Percentiles rank a stretch among this genome's conserved stretches.
These are phyloP conservation scores for Amblyjoppa proteus DNA, from an alignment of 2,888 invertebrate genomes.

Conservation along the genomic window DNA sequence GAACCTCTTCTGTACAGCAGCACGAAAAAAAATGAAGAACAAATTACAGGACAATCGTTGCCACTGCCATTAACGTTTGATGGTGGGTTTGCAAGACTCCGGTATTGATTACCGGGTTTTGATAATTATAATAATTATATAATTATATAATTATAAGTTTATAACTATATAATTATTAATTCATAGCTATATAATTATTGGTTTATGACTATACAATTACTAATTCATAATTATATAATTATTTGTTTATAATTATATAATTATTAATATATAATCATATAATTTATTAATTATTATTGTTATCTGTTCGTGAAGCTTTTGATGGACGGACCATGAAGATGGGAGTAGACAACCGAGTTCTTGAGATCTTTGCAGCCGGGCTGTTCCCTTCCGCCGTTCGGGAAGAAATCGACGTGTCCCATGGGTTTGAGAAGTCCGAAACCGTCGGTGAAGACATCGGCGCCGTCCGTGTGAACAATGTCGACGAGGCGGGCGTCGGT, in stretches of 20 bases:
- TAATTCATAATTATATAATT: not conserved
- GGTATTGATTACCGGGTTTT: not conserved
- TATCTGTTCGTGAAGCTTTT: not conserved
- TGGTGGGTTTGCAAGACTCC: too few species aligned
- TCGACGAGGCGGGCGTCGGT: conserved; percentile 89
- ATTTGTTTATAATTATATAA: not conserved
- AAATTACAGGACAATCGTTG: too few species aligned
- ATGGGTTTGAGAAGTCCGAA: conserved; percentile 87
- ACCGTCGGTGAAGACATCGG: conserved; percentile 87
- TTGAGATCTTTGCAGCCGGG: conserved; percentile 87
- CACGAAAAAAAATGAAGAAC: not conserved
- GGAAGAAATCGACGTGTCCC: conserved; percentile 88
- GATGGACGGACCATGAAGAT: conserved; percentile 85
- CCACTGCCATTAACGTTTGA: too few species aligned
- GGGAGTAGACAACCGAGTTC: conserved; percentile 87
- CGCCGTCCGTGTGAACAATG: conserved; percentile 90
- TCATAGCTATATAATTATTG: too few species aligned
- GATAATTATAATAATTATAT: not conserved
- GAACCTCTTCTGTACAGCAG: conserved; percentile 82
- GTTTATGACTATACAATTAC: too few species aligned
- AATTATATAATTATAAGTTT: not conserved
- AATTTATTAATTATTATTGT: not conserved
- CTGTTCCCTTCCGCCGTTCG: conserved; percentile 88
- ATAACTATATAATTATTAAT: too few species aligned
- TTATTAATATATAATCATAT: not conserved